Conservation (phyloP, 2,113 vertebrate genomes). For the Carassius gibelio region DNA sequence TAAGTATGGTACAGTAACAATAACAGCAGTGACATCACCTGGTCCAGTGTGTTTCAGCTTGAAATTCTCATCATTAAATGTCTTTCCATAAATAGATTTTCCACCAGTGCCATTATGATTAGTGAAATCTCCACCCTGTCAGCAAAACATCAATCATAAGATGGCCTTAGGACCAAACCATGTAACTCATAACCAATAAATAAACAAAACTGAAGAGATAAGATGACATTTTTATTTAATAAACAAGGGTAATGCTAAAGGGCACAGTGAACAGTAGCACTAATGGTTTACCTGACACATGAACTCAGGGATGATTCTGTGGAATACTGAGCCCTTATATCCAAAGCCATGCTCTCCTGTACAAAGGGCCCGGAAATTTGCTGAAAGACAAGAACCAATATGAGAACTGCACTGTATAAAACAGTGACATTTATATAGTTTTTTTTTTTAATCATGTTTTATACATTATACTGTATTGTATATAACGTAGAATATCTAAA, state of each 20-base stretch:
- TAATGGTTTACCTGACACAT: constrained; percentile 90
- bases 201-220: neutral
- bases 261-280: neutral
- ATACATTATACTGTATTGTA: neutral
- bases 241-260: neutral
- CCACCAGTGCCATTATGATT: constrained; percentile 92
- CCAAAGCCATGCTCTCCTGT: constrained; percentile 92
- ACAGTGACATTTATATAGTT: neutral
- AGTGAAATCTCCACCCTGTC: constrained; percentile 92
- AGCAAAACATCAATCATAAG: constrained; percentile 6
- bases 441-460: neutral
- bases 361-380: constrained; percentile 91
- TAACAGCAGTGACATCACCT: constrained; percentile 70
- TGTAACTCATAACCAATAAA: neutral
- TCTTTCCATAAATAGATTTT: constrained; percentile 93
- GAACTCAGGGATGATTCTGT: constrained; percentile 91
- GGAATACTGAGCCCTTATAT: constrained; percentile 92
- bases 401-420: neutral
- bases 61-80: constrained; percentile 95
- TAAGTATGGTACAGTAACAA: neutral
- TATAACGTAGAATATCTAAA: neutral
- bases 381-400: constrained; percentile 67
- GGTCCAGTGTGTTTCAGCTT: constrained; percentile 85
- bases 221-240: neutral
- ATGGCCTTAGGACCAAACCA: neutral